Conservation (phyloP, 2,797 vertebrate genomes). For the Urosaurus nigricauda region DNA sequence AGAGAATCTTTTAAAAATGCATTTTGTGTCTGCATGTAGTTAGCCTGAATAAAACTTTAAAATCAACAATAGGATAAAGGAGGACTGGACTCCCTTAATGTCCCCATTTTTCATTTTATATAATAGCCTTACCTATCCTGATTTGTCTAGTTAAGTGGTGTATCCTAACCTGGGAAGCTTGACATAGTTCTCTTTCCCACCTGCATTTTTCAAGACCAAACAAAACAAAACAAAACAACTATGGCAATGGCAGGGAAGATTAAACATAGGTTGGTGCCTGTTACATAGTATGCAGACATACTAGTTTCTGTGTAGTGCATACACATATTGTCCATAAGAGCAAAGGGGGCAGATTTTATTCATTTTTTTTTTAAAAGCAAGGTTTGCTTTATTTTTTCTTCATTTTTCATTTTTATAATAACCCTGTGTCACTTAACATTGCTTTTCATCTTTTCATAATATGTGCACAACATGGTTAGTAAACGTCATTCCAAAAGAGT, state of each 20-base stretch:
- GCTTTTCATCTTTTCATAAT: neutral
- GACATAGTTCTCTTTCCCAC: neutral
- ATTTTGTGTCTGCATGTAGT: neutral
- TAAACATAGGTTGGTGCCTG: constrained; percentile 10
- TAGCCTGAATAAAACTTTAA: constrained; percentile 8
- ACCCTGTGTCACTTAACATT: neutral
- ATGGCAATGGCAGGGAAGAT: constrained; percentile 9
- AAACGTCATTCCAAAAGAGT: constrained; percentile 15
- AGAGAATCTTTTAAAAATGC: constrained; percentile 54
- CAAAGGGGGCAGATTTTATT: too few species aligned
- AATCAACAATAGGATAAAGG: constrained; percentile 47
- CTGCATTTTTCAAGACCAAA: neutral
- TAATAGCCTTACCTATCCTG: neutral
- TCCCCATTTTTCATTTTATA: constrained; percentile 41
- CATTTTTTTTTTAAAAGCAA: neutral
- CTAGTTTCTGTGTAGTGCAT: neutral
- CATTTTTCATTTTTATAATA: neutral
- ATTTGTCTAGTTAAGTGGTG: constrained; percentile 38
- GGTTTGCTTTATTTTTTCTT: neutral
- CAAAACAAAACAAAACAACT: neutral
- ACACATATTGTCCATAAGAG: constrained; percentile 20
- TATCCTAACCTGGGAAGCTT: neutral
- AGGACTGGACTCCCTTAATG: constrained; percentile 31
- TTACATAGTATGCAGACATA: neutral
- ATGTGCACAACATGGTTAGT: neutral